Conservation (phyloP, 2,888 invertebrate genomes). For the Papilio demoleus region DNA sequence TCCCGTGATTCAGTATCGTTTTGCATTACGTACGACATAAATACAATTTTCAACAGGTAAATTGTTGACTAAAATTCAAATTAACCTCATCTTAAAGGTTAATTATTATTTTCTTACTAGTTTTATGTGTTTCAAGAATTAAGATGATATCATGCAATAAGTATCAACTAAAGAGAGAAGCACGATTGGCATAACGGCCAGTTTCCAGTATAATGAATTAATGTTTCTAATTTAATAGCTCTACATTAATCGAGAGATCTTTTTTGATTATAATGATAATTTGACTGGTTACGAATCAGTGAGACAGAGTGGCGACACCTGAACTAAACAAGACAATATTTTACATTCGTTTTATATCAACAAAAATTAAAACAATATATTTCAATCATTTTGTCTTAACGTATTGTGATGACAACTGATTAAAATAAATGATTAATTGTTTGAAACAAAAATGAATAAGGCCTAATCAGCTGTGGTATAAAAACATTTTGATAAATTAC, state of each 20-base stretch:
- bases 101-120: constrained; percentile 32
- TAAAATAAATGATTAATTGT: constrained; percentile 4
- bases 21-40: background rate
- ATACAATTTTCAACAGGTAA: constrained; percentile 19
- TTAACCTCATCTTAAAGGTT: constrained; percentile 33
- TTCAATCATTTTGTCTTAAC: background rate
- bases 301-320: constrained; percentile 50
- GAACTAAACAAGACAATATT: background rate
- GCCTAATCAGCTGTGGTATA: background rate
- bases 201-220: constrained; percentile 44
- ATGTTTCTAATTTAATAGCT: constrained; percentile 47
- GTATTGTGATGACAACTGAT: background rate
- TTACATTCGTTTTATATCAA: background rate
- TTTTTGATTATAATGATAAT: constrained; percentile 45
- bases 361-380: background rate
- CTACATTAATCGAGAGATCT: constrained; percentile 45
- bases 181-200: constrained; percentile 19
- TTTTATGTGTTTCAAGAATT: constrained; percentile 21
- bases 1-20: background rate
- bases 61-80: constrained; percentile 30
- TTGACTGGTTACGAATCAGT: constrained; percentile 46
- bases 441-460: background rate
- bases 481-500: constrained; percentile 1
- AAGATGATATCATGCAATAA: constrained; percentile 36
- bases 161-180: constrained; percentile 27